Conservation (phyloP, 2,797 vertebrate species). For the Ciconia nigra region DNA sequence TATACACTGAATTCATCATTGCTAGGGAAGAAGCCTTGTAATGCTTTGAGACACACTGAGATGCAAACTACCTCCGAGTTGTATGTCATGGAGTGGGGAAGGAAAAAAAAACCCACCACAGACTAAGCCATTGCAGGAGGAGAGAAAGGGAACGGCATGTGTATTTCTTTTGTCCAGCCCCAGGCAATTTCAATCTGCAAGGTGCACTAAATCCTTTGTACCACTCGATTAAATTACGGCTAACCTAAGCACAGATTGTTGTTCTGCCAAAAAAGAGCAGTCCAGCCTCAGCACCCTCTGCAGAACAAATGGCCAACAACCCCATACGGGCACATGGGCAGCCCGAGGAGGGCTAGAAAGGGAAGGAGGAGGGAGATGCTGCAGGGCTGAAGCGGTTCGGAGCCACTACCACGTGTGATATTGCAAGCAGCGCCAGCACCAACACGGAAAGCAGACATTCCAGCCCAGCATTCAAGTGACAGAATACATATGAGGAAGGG, state of each 20-base stretch:
- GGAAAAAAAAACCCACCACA: not conserved
- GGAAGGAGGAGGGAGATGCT: not conserved
- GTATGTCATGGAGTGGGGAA: not conserved
- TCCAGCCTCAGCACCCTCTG: not conserved
- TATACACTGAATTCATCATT: conserved; percentile 30
- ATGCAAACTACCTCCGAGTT: not conserved
- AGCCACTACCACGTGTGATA: rapidly evolving
- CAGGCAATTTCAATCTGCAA: conserved; percentile 28
- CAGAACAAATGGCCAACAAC: not conserved
- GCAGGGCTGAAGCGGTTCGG: not conserved
- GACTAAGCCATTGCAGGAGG: not conserved
- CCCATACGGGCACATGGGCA: rapidly evolving
- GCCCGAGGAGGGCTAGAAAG: not conserved
- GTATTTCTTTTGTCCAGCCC: not conserved
- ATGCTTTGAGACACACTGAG: not conserved
- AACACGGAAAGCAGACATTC: too few species aligned
- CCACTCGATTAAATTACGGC: not conserved
- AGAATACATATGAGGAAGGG: not conserved
- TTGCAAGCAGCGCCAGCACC: not conserved
- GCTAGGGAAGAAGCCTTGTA: not conserved
- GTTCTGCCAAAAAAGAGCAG: not conserved
- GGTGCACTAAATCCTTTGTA: conserved; percentile 8
- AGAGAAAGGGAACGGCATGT: not conserved
- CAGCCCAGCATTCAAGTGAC: too few species aligned
- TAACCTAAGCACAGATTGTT: conserved; percentile 5